phyloP scores from a whole-genome alignment of 2,113 vertebrate genomes.

The Tupaia chinensis region DNA sequence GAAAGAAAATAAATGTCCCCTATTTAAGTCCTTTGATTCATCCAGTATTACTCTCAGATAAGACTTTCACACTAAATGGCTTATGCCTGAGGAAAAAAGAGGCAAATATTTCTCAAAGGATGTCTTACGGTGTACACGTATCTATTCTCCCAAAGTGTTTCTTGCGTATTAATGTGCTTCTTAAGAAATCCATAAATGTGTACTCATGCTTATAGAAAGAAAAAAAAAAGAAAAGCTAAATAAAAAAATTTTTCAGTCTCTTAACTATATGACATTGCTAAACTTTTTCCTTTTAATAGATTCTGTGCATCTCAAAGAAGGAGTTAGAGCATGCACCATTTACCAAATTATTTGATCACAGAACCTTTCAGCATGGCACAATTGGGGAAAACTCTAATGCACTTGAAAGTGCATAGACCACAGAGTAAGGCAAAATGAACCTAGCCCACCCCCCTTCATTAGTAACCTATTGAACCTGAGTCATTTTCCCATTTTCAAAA shows the following conservation, averaged over 20 bases:
- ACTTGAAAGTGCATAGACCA: neutral
- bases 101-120: neutral
- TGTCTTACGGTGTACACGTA: neutral
- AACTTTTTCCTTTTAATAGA: neutral
- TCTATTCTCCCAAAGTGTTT: neutral
- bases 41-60: neutral
- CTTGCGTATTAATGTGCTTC: neutral
- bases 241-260: neutral
- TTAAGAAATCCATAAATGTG: neutral
- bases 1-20: neutral
- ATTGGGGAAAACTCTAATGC: neutral
- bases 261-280: neutral
- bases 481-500: conserved; percentile 26
- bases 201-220: neutral
- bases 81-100: neutral
- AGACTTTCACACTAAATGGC: neutral
- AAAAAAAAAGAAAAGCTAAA: neutral
- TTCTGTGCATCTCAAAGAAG: conserved; percentile 4
- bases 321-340: neutral
- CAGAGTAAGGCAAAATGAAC: neutral
- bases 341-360: neutral
- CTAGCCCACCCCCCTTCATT: neutral
- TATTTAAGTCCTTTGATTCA: neutral
- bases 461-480: neutral
- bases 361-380: neutral